Evolutionary conservation across 2,797 vertebrate species (phyloP), one percentile per base, ranked within the genome.

Genomic region (Potorous gilbertii): DNA sequence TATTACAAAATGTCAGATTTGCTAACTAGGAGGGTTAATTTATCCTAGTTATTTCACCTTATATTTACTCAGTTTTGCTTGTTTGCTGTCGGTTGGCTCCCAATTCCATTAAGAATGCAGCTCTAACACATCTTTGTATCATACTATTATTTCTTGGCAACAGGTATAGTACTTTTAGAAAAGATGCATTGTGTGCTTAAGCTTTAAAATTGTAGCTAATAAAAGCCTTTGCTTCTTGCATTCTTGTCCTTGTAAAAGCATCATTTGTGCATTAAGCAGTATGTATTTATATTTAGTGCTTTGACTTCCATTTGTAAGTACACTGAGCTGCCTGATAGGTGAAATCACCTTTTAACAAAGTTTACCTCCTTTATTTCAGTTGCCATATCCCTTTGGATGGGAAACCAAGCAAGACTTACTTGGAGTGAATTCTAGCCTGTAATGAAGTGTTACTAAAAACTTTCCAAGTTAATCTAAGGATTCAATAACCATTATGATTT

Each of bases 51-150:
- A 66, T 62, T 93, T 12, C 55, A 46, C 2, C 92, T 74, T 94
- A 94, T 6, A 96, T 96, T 97, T 94, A 94, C 92, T 97, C 46
- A 92, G 34, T 93, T 93, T 96, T 90, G 40, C 21, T 92, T 46
- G 31, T 12, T 4, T 50, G 96, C 96, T 95, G 95, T 54, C 56
- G 94, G 94, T 97, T 94, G 29, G 90, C 6, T 14, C 94, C 87
- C 16, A 56, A 62, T 57, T 50, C 93, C 96, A n/a, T 5, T 92
- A 90, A 97, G 62, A 90, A 94, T 94, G 90, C 28, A 3, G 74
- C 89, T 74, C 95, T 94, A 90, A 55, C 8, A 12, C 90, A 94
- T 90, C 14, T 89, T 90, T 87, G 92, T 97, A 90, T 46, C 74
- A 87, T 87, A 96, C 96, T 96, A 96, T 96, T 54, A 90, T 90